Evolutionary conservation across 1,140 invertebrate genomes (phyloP).

Genomic region (Ceratina calcarata): DNA sequence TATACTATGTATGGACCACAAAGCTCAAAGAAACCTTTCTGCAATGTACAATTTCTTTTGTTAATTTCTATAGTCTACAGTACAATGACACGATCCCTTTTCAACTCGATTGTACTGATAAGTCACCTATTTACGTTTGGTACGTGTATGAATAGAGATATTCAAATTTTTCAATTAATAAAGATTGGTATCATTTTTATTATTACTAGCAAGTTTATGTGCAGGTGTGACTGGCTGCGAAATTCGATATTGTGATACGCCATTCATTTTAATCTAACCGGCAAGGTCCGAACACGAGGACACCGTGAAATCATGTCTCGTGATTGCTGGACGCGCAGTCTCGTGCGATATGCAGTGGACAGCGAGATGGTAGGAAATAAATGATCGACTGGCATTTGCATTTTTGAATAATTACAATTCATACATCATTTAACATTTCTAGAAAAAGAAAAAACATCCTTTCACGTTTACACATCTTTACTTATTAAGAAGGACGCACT

Average conservation of each 20-base stretch:
- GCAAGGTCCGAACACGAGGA: conserved; percentile 50
- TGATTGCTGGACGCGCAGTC: not conserved
- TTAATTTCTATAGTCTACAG: too few relatives aligned
- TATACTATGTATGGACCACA: not conserved
- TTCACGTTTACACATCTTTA: too few relatives aligned
- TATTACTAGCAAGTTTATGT: conserved; percentile 43
- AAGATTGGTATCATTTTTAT: conserved; percentile 19
- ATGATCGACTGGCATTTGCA: not conserved
- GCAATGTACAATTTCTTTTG: too few relatives aligned
- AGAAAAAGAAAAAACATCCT: not conserved
- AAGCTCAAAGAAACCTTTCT: not conserved
- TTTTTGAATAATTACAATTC: not conserved
- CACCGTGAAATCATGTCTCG: conserved; percentile 9
- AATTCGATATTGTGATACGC: conserved; percentile 60
- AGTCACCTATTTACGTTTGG: too few relatives aligned
- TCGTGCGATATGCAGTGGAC: not conserved
- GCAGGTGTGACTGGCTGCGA: conserved; percentile 19
- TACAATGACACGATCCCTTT: too few relatives aligned
- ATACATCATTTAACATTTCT: not conserved
- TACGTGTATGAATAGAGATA: too few relatives aligned
- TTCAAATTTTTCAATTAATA: not conserved
- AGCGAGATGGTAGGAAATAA: not conserved
- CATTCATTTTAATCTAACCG: conserved; percentile 59
- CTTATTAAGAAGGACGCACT: too few relatives aligned
- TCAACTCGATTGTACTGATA: too few relatives aligned